A percentile compares a stretch with the other conserved stretches of the same genome.
These are phyloP conservation scores for Chymomyza caudatula DNA, from an alignment of 2,888 invertebrate genomes.

Conservation along the genomic window DNA sequence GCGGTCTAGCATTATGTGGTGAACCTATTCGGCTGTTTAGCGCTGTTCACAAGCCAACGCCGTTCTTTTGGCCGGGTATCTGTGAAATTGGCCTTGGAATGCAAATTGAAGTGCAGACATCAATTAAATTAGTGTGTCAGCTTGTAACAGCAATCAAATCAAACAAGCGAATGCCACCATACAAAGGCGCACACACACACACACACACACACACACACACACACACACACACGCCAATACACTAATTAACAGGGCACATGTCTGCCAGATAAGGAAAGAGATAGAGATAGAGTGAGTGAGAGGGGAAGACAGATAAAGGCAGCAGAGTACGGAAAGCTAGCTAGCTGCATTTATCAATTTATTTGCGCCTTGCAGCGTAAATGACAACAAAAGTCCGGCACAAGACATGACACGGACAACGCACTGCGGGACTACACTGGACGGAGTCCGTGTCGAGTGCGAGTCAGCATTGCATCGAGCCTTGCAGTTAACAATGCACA, in stretches of 20 bases:
- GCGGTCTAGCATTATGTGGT: not conserved
- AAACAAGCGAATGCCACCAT: not conserved
- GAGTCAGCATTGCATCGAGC: not conserved
- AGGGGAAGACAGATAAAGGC: too few species aligned
- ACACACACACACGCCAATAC: constrained; percentile 3
- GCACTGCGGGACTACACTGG: constrained; percentile 7
- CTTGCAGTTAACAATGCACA: constrained; percentile 24
- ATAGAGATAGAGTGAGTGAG: not conserved
- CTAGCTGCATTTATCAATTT: constrained; percentile 65
- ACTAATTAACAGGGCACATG: constrained; percentile 31
- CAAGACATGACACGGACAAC: constrained; percentile 50
- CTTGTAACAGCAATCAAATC: not conserved
- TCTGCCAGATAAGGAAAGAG: constrained; percentile 11
- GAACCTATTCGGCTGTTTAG: not conserved
- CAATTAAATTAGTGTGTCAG: not conserved
- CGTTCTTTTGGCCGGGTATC: not conserved
- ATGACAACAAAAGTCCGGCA: constrained; percentile 53
- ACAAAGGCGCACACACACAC: not conserved
- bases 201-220: not conserved
- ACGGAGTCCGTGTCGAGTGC: not conserved
- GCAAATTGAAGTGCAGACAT: constrained; percentile 1
- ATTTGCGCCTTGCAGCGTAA: constrained; percentile 55
- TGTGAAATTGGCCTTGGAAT: not conserved
- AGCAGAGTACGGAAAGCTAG: not conserved
- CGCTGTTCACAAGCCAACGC: not conserved